phyloP scores from a whole-genome alignment of 2,888 invertebrate genomes.

The Pseudolycoriella hygida region DNA sequence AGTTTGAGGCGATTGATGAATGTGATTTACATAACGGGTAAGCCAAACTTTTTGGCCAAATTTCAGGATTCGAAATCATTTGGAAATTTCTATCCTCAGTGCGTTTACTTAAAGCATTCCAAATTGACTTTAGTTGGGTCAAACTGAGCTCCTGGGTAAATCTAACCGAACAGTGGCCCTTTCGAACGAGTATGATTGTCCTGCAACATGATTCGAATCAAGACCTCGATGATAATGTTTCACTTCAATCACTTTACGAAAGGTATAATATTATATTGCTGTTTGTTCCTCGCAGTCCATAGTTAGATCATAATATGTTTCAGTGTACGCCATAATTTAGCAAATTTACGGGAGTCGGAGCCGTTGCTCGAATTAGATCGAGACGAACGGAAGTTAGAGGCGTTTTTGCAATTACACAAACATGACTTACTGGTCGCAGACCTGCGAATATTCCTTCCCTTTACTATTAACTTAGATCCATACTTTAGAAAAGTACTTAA shows the following conservation, averaged over 20 bases:
- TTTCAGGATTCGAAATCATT: neutral
- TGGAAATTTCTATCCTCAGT: conserved; percentile 37
- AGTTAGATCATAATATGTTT: too few relatives aligned
- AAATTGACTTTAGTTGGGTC: conserved; percentile 98
- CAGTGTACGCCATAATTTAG: conserved; percentile 67
- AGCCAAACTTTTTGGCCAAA: too few relatives aligned
- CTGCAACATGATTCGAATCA: conserved; percentile 83
- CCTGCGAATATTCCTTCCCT: conserved; percentile 88
- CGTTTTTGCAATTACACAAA: conserved; percentile 69
- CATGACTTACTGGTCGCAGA: conserved; percentile 70
- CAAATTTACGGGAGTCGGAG: conserved; percentile 70
- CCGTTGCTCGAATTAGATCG: conserved; percentile 81
- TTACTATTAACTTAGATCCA: conserved; percentile 96
- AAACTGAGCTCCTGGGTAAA: conserved; percentile 96
- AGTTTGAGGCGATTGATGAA: conserved; percentile 95
- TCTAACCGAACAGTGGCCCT: conserved; percentile 97
- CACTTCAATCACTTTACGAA: conserved; percentile 81
- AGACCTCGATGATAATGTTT: conserved; percentile 70
- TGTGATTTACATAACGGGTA: conserved; percentile 88
- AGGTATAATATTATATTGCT: conserved; percentile 49
- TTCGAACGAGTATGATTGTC: conserved; percentile 93
- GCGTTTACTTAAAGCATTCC: conserved; percentile 90
- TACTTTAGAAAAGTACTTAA: conserved; percentile 93
- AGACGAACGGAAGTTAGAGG: conserved; percentile 88
- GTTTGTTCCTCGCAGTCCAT: neutral